Percentiles rank a stretch among this genome's conserved stretches.
These are phyloP conservation scores for Telmatherina bonti DNA, from an alignment of 2,797 vertebrate species.

Conservation along the genomic window DNA sequence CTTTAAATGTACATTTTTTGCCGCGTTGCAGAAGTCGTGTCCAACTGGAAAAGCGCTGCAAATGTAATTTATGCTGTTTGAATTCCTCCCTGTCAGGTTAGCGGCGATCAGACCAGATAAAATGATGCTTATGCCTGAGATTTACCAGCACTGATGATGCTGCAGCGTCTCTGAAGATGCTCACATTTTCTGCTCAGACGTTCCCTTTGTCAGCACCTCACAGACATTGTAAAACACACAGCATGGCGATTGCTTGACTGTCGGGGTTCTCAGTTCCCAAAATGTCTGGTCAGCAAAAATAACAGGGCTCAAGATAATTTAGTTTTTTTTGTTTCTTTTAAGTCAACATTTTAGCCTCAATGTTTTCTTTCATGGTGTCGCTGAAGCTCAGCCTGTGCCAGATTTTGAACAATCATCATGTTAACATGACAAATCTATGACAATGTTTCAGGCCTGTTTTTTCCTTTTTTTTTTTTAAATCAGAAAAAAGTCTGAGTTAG, in stretches of 20 bases:
- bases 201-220: conserved; percentile 38
- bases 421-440: background rate
- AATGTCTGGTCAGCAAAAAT: background rate
- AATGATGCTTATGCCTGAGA: conserved; percentile 9
- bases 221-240: conserved; percentile 32
- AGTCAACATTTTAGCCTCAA: background rate
- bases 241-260: conserved; percentile 50
- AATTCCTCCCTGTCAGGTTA: background rate
- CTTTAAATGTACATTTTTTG: conserved; percentile 25
- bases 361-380: background rate
- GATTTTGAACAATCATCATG: background rate
- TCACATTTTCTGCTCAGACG: conserved; percentile 20
- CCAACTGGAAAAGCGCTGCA: conserved; percentile 15
- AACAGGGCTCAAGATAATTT: background rate
- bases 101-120: conserved; percentile 28
- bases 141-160: conserved; percentile 18
- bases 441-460: background rate
- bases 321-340: background rate
- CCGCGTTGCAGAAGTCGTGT: conserved; percentile 8
- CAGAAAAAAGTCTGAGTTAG: background rate
- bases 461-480: background rate
- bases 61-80: background rate
- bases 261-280: conserved; percentile 12
- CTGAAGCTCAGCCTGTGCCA: background rate
- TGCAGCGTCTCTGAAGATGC: conserved; percentile 5